Evolutionary conservation across 2,888 invertebrate genomes (phyloP), one percentile per base, ranked within the genome.

Genomic region (Drosophila algonquin): DNA sequence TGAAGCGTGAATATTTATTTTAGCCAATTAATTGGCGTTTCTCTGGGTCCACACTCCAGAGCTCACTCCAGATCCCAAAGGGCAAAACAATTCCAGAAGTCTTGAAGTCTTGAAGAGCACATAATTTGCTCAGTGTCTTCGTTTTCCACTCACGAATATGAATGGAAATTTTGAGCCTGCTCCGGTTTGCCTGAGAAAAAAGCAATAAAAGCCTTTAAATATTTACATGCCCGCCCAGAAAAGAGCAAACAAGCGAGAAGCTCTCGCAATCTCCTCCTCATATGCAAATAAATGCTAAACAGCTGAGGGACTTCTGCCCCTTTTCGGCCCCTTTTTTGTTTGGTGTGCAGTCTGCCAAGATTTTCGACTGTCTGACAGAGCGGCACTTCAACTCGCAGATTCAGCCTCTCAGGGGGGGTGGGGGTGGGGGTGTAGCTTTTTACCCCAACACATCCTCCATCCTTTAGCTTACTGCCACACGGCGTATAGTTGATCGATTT

Each of bases 201-300:
- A 75, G 85, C 85, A 87, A 82, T 87, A 84, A 84, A 81, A 63
- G 73, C 51, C 75, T 69, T 84, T 84, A 77, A 82, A 87, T 82
- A 87, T 82, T 82, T 82, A 73, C 87, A 67, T 69, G 70, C 70
- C 55, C 73, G 70, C 80, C 70, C 85, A 81, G 77, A 87, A 81
- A 84, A 87, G 80, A 65, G 75, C 85, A 82, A 87, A 87, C 68
- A 82, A 73, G 79, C 71, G 73, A 74, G 60, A 65, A 48, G 47
- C 60, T 55, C 63, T 21, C 58, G 73, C 77, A 72, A 63, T 68
- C 72, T 62, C 40, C 55, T 55, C 65, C 74, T 69, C 67, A 55
- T 87, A 87, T 83, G 88, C 80, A 83, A 83, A 82, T 82, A 82
- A 70, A 87, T 85, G 85, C 72, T 81, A 85, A 85, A 73, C 83